Evolutionary conservation across 1,140 invertebrate species (phyloP).

Genomic region (Daktulosphaira vitifoliae): DNA sequence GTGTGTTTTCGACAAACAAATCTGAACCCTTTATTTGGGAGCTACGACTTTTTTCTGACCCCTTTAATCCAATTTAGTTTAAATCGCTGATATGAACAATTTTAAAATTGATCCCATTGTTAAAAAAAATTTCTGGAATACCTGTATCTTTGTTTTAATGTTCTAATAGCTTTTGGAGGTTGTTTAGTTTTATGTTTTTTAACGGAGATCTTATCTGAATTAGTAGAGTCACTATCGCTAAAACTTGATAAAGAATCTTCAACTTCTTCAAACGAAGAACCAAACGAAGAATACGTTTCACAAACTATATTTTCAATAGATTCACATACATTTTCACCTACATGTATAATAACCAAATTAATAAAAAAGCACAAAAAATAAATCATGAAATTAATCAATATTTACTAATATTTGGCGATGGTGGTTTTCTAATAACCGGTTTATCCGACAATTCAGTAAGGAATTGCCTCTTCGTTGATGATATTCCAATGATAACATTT

Average conservation of each 20-base stretch:
- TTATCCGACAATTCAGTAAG: constrained; percentile 16
- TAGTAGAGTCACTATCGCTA: constrained; percentile 6
- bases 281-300: constrained; percentile 1
- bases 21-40: too few relatives aligned
- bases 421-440: neutral
- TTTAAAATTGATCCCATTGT: too few relatives aligned
- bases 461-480: neutral
- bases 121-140: too few relatives aligned
- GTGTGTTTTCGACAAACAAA: too few relatives aligned
- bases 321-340: neutral
- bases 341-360: neutral
- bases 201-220: constrained; percentile 5
- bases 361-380: too few relatives aligned
- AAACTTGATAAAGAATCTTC: constrained; percentile 27
- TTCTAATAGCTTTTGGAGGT: constrained; percentile 21
- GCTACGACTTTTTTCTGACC: too few relatives aligned
- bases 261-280: constrained; percentile 25
- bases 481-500: constrained; percentile 13
- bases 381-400: too few relatives aligned
- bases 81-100: too few relatives aligned
- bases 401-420: constrained; percentile 9
- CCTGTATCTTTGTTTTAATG: constrained; percentile 29
- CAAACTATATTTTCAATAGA: neutral
- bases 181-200: constrained; percentile 14
- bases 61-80: too few relatives aligned